These are phyloP conservation scores for Caenorhabditis brenneri DNA, from an alignment of 1,140 invertebrate genomes.

Conservation along the genomic window DNA sequence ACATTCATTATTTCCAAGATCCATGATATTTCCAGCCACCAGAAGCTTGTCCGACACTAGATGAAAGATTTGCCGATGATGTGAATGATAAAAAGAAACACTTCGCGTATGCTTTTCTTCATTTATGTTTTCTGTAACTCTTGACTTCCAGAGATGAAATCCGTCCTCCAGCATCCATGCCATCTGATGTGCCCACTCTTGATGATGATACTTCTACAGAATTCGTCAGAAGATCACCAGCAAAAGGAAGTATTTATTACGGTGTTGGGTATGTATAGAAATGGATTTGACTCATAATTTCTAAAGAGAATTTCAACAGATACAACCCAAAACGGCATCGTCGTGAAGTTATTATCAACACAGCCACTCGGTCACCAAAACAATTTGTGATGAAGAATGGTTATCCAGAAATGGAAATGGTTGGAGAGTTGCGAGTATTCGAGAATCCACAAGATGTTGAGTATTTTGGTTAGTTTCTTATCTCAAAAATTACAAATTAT, in stretches of 20 bases:
- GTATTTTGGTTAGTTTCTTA: constrained; percentile 56
- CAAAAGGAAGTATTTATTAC: not conserved
- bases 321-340: constrained; percentile 27
- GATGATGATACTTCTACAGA: not conserved
- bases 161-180: not conserved
- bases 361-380: not conserved
- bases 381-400: constrained; percentile 34
- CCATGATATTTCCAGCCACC: constrained; percentile 63
- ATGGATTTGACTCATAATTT: constrained; percentile 51
- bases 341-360: constrained; percentile 6
- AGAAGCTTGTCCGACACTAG: constrained; percentile 59
- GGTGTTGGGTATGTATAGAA: not conserved
- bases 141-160: constrained; percentile 39
- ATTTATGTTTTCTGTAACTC: not conserved
- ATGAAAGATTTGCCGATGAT: constrained; percentile 50
- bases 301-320: not conserved
- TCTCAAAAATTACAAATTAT: constrained; percentile 42
- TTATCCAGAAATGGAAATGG: constrained; percentile 52
- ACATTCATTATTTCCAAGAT: not conserved
- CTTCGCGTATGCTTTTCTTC: not conserved
- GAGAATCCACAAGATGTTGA: constrained; percentile 66
- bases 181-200: not conserved
- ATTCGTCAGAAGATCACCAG: not conserved
- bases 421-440: constrained; percentile 67
- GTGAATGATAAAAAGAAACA: constrained; percentile 19